Evolutionary conservation across 2,888 invertebrate genomes (phyloP), one percentile per base, ranked within the genome.

Genomic region (Phyto melanocephala): DNA sequence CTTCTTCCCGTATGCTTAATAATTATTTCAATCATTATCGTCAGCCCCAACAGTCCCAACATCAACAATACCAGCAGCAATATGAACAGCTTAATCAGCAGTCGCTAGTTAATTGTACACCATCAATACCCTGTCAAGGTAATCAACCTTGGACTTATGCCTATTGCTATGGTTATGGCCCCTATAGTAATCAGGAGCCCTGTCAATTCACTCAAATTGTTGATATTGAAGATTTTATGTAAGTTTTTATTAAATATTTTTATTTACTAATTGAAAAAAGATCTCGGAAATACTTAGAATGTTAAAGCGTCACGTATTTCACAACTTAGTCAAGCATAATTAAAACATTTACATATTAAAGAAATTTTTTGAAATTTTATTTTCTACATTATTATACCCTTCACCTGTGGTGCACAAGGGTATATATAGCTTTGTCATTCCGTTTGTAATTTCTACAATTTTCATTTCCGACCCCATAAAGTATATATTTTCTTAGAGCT

Each of bases 181-280:
- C 82, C 22, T 86, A 87, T 13, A 93, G 93, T 80, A 89, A 89
- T 60, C 87, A 89, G 28, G 93, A 93, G 86, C 92, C 94, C 0
- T 95, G 95, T 84, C 94, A 94, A 86, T 95, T 93, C 87, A 93
- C 94, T 0, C 92, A 93, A 84, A 92, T 94, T 82, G 93, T 94
- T 67, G 95, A 95, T 90, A 93, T 95, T 86, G 95, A 95, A 90
- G 95, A 95, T 91, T 95, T 95, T 90, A 94, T 95, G 95, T 95
- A 91, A 95, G 95, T 94, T 85, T 17, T 24, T 77, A 85, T 52
- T 20, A 13, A 13, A 10, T 40, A 40, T 10, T 24, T 24, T 52
- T 22, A 67, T n/a, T n/a, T n/a, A 1, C 10, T 1, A n/a, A 6
- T 28, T 28, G 28, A 28, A 28, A 6, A 28, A n/a, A n/a, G n/a